These are phyloP conservation scores for Poecilia picta DNA, from an alignment of 2,797 vertebrate genomes.

Conservation along the genomic window DNA sequence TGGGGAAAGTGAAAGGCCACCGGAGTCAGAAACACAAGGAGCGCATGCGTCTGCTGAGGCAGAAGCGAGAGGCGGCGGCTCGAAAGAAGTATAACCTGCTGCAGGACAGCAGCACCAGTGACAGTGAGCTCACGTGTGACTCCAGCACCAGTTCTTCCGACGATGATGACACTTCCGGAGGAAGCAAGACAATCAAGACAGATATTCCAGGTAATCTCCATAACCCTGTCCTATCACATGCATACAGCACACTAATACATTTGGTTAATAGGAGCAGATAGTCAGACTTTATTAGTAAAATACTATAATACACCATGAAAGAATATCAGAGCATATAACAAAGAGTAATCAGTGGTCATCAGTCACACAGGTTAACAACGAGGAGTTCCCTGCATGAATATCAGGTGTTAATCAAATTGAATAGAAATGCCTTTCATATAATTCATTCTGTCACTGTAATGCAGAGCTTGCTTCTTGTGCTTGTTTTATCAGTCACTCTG, in stretches of 20 bases:
- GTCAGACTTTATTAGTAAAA: conserved; percentile 21
- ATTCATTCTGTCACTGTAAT: conserved; percentile 21
- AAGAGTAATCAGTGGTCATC: not conserved
- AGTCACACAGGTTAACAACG: conserved; percentile 5
- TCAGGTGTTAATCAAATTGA: conserved; percentile 17
- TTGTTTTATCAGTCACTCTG: conserved; percentile 37
- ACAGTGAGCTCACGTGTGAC: conserved; percentile 98
- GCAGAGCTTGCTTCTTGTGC: conserved; percentile 53
- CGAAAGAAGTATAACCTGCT: conserved; percentile 97
- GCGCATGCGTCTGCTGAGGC: conserved; percentile 92
- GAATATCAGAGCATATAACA: not conserved
- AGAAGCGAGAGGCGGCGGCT: conserved; percentile 96
- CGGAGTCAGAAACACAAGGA: conserved; percentile 98
- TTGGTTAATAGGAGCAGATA: conserved; percentile 18
- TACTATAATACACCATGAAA: not conserved
- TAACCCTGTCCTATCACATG: conserved; percentile 31
- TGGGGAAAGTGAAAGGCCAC: conserved; percentile 90
- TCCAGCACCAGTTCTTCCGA: conserved; percentile 86
- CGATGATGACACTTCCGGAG: conserved; percentile 91
- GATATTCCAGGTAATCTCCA: conserved; percentile 95
- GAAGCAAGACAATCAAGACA: conserved; percentile 97
- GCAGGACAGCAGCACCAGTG: conserved; percentile 99
- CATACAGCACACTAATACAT: conserved; percentile 19
- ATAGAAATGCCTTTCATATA: conserved; percentile 10
- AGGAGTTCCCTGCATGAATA: conserved; percentile 17